These are phyloP conservation scores for Chelmon rostratus DNA, from an alignment of 2,797 vertebrate species.

Conservation along the genomic window DNA sequence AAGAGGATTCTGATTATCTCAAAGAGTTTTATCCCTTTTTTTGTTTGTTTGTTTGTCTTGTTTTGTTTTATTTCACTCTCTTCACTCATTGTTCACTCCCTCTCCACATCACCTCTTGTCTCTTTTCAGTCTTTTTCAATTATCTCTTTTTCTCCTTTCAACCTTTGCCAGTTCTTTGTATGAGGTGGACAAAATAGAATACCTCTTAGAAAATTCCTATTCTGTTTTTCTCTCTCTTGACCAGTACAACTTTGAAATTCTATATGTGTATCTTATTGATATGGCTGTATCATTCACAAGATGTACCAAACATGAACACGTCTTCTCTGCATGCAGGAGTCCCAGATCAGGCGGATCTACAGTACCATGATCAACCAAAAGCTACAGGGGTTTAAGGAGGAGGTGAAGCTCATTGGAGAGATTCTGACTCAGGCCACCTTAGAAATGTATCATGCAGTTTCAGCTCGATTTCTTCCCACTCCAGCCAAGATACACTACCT, in stretches of 20 bases:
- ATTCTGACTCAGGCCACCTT: slow-evolving; percentile 89
- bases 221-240: slow-evolving; percentile 4
- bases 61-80: slow-evolving; percentile 38
- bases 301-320: background rate
- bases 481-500: slow-evolving; percentile 94
- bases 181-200: slow-evolving; percentile 24
- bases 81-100: slow-evolving; percentile 44
- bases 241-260: background rate
- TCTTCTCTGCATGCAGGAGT: slow-evolving; percentile 79
- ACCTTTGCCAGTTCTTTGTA: slow-evolving; percentile 42
- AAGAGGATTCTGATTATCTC: background rate
- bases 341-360: slow-evolving; percentile 90
- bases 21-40: background rate
- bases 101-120: slow-evolving; percentile 65
- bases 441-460: slow-evolving; percentile 88
- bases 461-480: slow-evolving; percentile 89
- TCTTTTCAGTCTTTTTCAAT: slow-evolving; percentile 69
- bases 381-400: slow-evolving; percentile 90
- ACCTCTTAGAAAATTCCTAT: background rate
- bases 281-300: background rate
- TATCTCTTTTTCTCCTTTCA: slow-evolving; percentile 69
- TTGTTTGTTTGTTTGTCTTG: background rate
- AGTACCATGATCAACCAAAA: slow-evolving; percentile 93
- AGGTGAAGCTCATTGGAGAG: slow-evolving; percentile 89
- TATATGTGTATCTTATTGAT: background rate